Conservation (phyloP, 2,888 invertebrate genomes). For the Sabatieria punctata region DNA sequence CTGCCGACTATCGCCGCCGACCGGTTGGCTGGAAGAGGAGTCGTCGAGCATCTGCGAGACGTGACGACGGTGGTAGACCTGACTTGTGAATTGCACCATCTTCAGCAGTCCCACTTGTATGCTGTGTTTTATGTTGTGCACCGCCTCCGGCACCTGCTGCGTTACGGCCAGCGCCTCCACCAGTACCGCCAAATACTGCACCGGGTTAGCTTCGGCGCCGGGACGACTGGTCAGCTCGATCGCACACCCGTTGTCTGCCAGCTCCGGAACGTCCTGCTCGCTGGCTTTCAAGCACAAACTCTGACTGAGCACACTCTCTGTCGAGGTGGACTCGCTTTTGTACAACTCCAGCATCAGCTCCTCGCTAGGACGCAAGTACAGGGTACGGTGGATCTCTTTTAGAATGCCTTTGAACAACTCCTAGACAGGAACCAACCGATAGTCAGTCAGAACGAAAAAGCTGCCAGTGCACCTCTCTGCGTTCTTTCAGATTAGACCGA, state of each 20-base stretch:
- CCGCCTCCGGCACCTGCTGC: conserved; percentile 50
- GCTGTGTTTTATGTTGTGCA: conserved; percentile 46
- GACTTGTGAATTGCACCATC: background rate
- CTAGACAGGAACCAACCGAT: conserved; percentile 2
- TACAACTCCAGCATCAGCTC: conserved; percentile 38
- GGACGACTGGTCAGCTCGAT: conserved; percentile 18
- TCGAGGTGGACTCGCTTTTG: conserved; percentile 12
- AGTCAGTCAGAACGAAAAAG: background rate
- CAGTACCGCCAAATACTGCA: conserved; percentile 53
- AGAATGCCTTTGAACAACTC: background rate
- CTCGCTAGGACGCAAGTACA: conserved; percentile 48
- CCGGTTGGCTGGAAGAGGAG: background rate
- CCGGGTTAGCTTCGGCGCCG: conserved; percentile 38
- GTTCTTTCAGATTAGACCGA: conserved; percentile 51
- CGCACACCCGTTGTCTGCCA: conserved; percentile 6
- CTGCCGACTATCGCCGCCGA: background rate
- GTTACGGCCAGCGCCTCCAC: conserved; percentile 67
- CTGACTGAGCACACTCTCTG: conserved; percentile 2
- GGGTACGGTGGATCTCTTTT: conserved; percentile 50
- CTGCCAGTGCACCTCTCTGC: conserved; percentile 41
- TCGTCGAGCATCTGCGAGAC: no score
- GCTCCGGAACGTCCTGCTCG: conserved; percentile 6
- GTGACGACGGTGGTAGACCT: background rate
- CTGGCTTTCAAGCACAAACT: conserved; percentile 1
- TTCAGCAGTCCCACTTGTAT: background rate